Evolutionary conservation across 2,797 vertebrate species (phyloP).

Genomic region (Pseudochaenichthys georgianus): DNA sequence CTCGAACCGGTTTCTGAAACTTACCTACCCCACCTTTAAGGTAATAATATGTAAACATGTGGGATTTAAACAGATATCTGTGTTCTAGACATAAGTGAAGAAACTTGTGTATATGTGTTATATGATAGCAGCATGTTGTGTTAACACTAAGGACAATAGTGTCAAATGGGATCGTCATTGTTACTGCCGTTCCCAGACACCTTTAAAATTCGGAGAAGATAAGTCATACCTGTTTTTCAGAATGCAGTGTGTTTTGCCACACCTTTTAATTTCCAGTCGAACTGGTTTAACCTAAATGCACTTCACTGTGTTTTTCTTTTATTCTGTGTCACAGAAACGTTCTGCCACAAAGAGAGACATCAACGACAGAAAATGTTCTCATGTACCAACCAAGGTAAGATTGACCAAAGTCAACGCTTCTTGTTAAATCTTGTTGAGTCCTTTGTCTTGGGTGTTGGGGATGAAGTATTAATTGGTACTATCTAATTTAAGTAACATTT

Average conservation of each 20-base stretch:
- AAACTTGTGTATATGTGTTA: too few species aligned
- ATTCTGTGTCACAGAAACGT: not conserved
- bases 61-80: not conserved
- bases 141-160: slow-evolving; percentile 1
- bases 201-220: not conserved
- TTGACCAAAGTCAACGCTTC: too few species aligned
- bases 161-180: slow-evolving; percentile 39
- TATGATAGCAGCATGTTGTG: not conserved
- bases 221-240: not conserved
- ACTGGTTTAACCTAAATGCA: slow-evolving; percentile 25
- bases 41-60: not conserved
- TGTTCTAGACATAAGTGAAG: not conserved
- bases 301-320: slow-evolving; percentile 7
- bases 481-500: too few species aligned
- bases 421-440: not conserved
- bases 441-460: too few species aligned
- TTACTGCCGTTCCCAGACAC: slow-evolving; percentile 36
- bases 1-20: too few species aligned
- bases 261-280: not conserved
- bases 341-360: not conserved
- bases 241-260: fast-evolving
- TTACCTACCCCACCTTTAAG: too few species aligned
- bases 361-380: slow-evolving; percentile 41
- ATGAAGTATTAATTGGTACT: too few species aligned
- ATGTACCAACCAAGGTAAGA: slow-evolving; percentile 21